phyloP scores from a whole-genome alignment of 2,888 invertebrate genomes.

The Drosophila mimica region DNA sequence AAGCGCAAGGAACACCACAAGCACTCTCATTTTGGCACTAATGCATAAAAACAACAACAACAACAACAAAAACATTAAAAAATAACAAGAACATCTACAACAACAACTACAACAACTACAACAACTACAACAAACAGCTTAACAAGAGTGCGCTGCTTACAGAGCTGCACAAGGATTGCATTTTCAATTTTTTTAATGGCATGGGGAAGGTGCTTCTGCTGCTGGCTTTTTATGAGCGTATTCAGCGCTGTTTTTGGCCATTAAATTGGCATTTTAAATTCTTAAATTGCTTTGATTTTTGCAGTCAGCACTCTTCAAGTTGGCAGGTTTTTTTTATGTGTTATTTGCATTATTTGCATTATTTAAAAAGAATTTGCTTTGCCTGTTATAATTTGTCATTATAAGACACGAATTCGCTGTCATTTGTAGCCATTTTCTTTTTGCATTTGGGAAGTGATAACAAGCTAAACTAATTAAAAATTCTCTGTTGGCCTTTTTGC shows the following conservation, averaged over 20 bases:
- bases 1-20: slow-evolving; percentile 20
- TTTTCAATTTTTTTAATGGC: slow-evolving; percentile 76
- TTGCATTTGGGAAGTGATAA: slow-evolving; percentile 6
- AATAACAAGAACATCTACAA: slow-evolving; percentile 14
- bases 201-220: slow-evolving; percentile 28
- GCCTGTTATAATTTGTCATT: slow-evolving; percentile 33
- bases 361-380: slow-evolving; percentile 41
- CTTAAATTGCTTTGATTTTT: slow-evolving; percentile 31
- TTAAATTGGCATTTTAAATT: slow-evolving; percentile 43
- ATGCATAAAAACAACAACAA: slow-evolving; percentile 29
- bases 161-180: slow-evolving; percentile 47
- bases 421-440: slow-evolving; percentile 1
- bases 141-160: slow-evolving; percentile 40
- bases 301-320: background rate
- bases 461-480: slow-evolving; percentile 55
- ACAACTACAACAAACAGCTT: slow-evolving; percentile 16
- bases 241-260: slow-evolving; percentile 32
- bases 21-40: slow-evolving; percentile 37
- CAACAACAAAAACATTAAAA: slow-evolving; percentile 1
- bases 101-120: slow-evolving; percentile 10
- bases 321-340: slow-evolving; percentile 14
- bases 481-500: slow-evolving; percentile 28
- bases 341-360: slow-evolving; percentile 35
- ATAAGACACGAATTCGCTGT: slow-evolving; percentile 14
- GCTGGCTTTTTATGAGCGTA: slow-evolving; percentile 27